Evolutionary conservation across 1,140 invertebrate genomes (phyloP).

Genomic region (Eumeta japonica): DNA sequence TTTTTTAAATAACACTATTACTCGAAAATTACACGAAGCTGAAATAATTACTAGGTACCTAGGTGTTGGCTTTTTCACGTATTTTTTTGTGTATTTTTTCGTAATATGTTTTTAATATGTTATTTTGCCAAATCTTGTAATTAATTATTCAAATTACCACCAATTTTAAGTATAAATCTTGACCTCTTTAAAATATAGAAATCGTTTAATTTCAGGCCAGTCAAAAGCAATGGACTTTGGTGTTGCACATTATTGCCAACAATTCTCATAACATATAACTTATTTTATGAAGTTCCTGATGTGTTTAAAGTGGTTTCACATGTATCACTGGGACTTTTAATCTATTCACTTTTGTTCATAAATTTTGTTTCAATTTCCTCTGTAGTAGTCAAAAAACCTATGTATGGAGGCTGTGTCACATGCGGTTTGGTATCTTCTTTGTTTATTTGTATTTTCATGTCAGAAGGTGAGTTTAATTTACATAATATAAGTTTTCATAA

Average conservation of each 20-base stretch:
- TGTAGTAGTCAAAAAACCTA: conserved; percentile 22
- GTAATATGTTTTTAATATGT: no score
- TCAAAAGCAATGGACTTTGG: conserved; percentile 36
- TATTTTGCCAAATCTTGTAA: no score
- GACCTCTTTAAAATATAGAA: no score
- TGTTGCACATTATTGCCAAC: conserved; percentile 30
- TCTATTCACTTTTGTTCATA: conserved; percentile 28
- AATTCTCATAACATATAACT: conserved; percentile 23
- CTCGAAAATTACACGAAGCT: no score
- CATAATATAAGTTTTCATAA: no score
- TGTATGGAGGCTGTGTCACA: conserved; percentile 28
- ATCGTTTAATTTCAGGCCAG: conserved; percentile 30
- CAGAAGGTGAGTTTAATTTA: no score
- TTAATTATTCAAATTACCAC: no score
- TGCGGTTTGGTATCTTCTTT: conserved; percentile 24
- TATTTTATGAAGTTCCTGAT: conserved; percentile 24
- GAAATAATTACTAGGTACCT: no score
- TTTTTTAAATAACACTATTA: no score
- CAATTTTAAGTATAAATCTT: no score
- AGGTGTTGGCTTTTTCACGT: no score
- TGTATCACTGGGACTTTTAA: conserved; percentile 24
- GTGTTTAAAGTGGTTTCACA: conserved; percentile 27
- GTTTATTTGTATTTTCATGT: conserved; percentile 16
- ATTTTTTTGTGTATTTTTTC: no score
- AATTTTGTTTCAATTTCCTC: conserved; percentile 30